Conservation (phyloP, 2,113 vertebrate species). For the Entelurus aequoreus region DNA sequence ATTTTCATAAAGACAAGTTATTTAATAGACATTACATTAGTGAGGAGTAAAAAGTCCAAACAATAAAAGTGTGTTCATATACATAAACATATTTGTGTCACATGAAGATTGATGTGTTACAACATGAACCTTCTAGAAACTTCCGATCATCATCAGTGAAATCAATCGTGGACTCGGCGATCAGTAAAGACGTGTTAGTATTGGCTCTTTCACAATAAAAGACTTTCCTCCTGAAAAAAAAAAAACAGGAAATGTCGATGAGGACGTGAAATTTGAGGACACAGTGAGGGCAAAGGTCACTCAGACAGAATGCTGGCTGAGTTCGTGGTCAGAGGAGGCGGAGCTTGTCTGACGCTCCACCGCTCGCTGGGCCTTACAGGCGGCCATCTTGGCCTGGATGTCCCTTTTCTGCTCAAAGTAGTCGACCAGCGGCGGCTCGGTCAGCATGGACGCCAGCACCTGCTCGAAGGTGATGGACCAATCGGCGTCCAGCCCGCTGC, state of each 20-base stretch:
- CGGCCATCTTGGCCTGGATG: conserved; percentile 76
- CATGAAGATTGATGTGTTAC: not conserved
- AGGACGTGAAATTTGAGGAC: not conserved
- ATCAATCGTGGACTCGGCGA: not conserved
- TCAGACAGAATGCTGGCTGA: conserved; percentile 74
- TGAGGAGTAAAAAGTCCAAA: not conserved
- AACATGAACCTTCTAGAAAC: not conserved
- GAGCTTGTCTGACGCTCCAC: conserved; percentile 88
- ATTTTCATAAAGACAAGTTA: not conserved
- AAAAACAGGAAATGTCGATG: not conserved
- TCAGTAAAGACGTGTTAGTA: not conserved
- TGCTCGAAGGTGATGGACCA: conserved; percentile 98
- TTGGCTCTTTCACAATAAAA: conserved; percentile 16
- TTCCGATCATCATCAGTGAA: not conserved
- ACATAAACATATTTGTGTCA: not conserved
- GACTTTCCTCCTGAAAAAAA: not conserved
- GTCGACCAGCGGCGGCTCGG: conserved; percentile 86
- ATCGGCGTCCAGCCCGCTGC: conserved; percentile 79
- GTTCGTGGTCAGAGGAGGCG: conserved; percentile 81
- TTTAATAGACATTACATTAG: not conserved
- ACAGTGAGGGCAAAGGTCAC: not conserved
- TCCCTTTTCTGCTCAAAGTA: conserved; percentile 90
- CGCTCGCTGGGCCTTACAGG: conserved; percentile 77
- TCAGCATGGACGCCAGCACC: conserved; percentile 92
- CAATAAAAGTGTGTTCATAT: not conserved